These are phyloP conservation scores for Ferdinandea cuprea DNA, from an alignment of 2,888 invertebrate genomes.

Conservation along the genomic window DNA sequence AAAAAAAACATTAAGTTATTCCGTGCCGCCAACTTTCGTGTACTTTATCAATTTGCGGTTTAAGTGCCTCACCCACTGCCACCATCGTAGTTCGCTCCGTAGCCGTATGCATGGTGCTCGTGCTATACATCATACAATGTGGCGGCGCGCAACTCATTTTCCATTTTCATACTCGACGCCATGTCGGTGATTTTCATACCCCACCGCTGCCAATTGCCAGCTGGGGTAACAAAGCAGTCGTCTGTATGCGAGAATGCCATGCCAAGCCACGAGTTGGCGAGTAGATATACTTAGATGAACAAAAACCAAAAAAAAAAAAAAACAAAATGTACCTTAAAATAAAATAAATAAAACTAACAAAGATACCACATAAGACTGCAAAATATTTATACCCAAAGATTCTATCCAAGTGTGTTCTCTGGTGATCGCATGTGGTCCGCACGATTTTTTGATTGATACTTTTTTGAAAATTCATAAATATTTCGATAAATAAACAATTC, in stretches of 20 bases:
- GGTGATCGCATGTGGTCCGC: neutral
- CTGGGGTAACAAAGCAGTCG: conserved; percentile 20
- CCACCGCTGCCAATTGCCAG: conserved; percentile 4
- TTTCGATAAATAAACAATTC: conserved; percentile 28
- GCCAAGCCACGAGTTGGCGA: too few species aligned
- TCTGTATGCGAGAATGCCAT: neutral
- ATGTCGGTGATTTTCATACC: conserved; percentile 12
- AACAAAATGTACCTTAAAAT: neutral
- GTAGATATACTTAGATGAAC: conserved; percentile 11
- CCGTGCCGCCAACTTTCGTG: conserved; percentile 21
- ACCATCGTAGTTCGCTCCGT: too few species aligned
- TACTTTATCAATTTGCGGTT: conserved; percentile 29
- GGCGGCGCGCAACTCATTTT: conserved; percentile 42
- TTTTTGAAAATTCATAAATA: conserved; percentile 4
- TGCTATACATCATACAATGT: conserved; percentile 5
- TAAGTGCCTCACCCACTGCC: conserved; percentile 36
- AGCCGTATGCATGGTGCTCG: too few species aligned
- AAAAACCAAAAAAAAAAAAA: neutral
- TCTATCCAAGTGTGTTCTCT: neutral
- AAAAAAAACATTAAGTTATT: neutral
- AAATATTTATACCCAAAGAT: neutral
- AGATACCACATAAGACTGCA: conserved; percentile 5
- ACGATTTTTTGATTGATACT: neutral
- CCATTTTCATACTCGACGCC: conserved; percentile 47
- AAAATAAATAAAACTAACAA: neutral